Base-by-base conservation (phyloP, 2,888 invertebrate species). In the Andrena trimmerana region DNA sequence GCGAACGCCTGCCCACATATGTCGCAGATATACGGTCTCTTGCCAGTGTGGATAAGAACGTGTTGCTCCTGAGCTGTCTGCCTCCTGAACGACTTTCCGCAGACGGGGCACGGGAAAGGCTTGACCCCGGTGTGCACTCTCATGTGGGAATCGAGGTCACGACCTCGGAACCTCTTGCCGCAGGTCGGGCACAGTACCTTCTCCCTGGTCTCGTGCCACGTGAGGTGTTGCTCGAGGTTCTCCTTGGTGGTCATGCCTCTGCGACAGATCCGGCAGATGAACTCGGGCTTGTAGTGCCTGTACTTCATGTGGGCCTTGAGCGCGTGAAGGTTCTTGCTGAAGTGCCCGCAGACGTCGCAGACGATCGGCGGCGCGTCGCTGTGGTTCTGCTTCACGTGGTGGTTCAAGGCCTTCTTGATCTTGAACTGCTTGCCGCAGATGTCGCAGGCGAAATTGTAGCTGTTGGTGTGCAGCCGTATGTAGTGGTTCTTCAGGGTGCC, bases 111-210 rank as follows among this genome's bases (percentile, higher is more conserved):
- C 0, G 89, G 81, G 10, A 90, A 92, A 0, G 92, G 92, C 29
- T 92, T 90, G 0, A 86, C 89, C 0, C 92, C 93, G 0, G 92
- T 93, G 65, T 93, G 92, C 33, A 92, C 89, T 3, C 91, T 71
- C 91, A 91, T 92, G 54, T 92, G 92, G 1, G 89, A 89, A 24
- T 92, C 90, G 0, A 93, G 83, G 3, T 91, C 91, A 0, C 92
- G 89, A 0, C 90, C 83, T 0, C 90, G 87, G 63, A 91, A 90
- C 65, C 86, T 87, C 33, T 91, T 91, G 5, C 91, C 92, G 36
- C 92, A 91, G 0, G 90, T 91, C 2, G 91, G 91, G 60, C 92
- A 91, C 2, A 90, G 73, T 1, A 90, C 89, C 69, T 92, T 92
- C 67, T 91, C 90, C 7, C 89, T 87, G 36, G 90, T 91, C 62